Percentiles rank a stretch among this genome's conserved stretches.
phyloP scores from a whole-genome alignment of 2,113 vertebrate genomes.

The Tricholaema leucomelas region DNA sequence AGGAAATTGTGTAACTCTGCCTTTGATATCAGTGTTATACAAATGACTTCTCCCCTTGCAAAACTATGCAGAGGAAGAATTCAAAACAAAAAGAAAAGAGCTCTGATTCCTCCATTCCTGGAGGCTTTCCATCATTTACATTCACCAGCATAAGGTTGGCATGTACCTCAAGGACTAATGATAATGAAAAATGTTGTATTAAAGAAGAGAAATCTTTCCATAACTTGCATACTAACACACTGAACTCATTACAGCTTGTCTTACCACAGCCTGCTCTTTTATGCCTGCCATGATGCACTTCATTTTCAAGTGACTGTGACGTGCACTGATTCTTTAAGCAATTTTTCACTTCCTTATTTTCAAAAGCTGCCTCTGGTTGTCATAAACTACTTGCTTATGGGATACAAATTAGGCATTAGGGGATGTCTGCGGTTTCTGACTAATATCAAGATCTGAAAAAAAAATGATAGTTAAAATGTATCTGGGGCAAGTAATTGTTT shows the following conservation, averaged over 20 bases:
- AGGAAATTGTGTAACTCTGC: neutral
- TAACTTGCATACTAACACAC: constrained; percentile 63
- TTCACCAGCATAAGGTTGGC: neutral
- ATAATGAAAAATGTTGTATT: constrained; percentile 65
- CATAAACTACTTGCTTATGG: constrained; percentile 13
- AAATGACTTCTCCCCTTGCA: neutral
- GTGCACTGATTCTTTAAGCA: constrained; percentile 34
- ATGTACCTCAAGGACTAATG: constrained; percentile 65
- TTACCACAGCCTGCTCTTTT: constrained; percentile 47
- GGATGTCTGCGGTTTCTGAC: constrained; percentile 38
- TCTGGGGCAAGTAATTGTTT: constrained; percentile 31
- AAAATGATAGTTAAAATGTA: constrained; percentile 30
- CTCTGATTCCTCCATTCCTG: constrained; percentile 19
- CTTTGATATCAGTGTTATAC: neutral
- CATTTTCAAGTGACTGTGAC: constrained; percentile 51
- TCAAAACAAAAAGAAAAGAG: neutral
- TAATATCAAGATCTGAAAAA: constrained; percentile 4
- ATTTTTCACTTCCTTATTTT: constrained; percentile 25
- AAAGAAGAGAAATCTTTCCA: constrained; percentile 55
- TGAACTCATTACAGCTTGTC: constrained; percentile 60
- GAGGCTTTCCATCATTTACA: constrained; percentile 51
- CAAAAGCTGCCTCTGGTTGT: constrained; percentile 41
- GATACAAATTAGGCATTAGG: constrained; percentile 31
- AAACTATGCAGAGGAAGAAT: neutral
- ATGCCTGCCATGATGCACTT: constrained; percentile 20